phyloP scores from a whole-genome alignment of 2,797 vertebrate genomes.

The Mormyrus hasselquistii region DNA sequence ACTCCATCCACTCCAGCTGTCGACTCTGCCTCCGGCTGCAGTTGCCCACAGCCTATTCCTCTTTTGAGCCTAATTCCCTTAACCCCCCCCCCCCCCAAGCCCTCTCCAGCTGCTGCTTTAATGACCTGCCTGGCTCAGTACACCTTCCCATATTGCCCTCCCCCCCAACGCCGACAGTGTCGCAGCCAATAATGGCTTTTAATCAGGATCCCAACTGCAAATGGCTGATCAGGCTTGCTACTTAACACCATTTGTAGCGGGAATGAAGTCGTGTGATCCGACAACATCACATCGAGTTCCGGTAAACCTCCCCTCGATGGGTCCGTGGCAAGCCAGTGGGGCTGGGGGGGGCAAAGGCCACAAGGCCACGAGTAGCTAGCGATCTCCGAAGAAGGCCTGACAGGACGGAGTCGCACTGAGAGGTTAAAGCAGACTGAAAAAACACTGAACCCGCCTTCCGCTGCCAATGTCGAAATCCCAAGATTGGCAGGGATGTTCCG shows the following conservation, averaged over 20 bases:
- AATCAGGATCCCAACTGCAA: not conserved
- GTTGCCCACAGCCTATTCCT: not conserved
- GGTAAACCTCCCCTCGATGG: not conserved
- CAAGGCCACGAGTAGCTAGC: not conserved
- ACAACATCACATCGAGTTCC: not conserved
- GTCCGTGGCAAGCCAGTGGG: not conserved
- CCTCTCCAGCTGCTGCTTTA: not conserved
- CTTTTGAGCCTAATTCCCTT: not conserved
- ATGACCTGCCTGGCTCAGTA: not conserved
- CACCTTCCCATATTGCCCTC: not conserved
- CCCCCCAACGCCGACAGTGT: not conserved
- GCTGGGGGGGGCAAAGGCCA: too few relatives aligned
- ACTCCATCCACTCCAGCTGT: conserved; percentile 1
- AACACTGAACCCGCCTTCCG: not conserved
- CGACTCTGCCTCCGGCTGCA: not conserved
- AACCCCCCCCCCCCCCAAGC: not conserved
- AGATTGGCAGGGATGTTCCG: not conserved
- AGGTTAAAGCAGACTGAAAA: not conserved
- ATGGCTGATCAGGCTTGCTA: not conserved
- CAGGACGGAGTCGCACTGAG: not conserved
- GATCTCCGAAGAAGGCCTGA: not conserved
- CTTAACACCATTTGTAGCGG: not conserved
- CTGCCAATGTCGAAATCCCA: not conserved
- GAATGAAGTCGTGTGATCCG: not conserved
- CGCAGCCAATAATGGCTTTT: not conserved